A percentile compares a stretch with the other conserved stretches of the same genome.
phyloP scores from a whole-genome alignment of 1,140 invertebrate genomes.

The Drosophila lacteicornis region DNA sequence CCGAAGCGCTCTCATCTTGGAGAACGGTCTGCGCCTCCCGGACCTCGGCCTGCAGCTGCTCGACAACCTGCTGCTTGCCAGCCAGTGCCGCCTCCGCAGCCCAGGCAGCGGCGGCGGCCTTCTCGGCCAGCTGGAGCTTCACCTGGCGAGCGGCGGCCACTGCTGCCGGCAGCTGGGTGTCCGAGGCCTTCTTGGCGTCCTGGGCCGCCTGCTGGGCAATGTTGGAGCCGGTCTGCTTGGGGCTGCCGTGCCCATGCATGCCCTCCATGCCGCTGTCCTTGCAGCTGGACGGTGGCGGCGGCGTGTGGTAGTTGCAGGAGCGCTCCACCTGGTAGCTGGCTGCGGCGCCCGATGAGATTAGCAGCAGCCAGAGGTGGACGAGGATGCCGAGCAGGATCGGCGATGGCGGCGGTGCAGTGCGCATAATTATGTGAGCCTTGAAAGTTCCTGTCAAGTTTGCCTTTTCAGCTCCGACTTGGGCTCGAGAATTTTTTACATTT shows the following conservation, averaged over 20 bases:
- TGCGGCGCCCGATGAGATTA: constrained; percentile 2
- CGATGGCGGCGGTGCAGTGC: constrained; percentile 32
- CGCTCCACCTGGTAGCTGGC: neutral
- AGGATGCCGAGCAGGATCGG: constrained; percentile 31
- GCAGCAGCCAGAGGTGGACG: constrained; percentile 28
- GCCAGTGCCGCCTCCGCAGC: constrained; percentile 88
- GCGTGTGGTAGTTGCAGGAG: neutral
- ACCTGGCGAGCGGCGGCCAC: constrained; percentile 88
- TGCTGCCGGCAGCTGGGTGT: constrained; percentile 88
- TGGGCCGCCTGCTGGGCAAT: constrained; percentile 89
- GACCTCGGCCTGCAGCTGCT: constrained; percentile 87
- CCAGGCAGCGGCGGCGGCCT: constrained; percentile 87
- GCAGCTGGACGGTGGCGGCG: neutral
- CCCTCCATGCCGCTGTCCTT: neutral
- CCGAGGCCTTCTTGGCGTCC: constrained; percentile 88
- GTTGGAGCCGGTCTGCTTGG: constrained; percentile 85
- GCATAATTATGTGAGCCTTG: constrained; percentile 74
- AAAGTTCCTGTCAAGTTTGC: constrained; percentile 70
- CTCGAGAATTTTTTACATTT: constrained; percentile 75
- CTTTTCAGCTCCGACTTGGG: constrained; percentile 45
- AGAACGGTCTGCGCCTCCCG: constrained; percentile 88
- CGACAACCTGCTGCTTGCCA: constrained; percentile 87
- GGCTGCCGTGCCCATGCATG: neutral
- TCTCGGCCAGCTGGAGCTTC: constrained; percentile 88
- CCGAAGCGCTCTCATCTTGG: constrained; percentile 86